These are phyloP conservation scores for Neodiprion lecontei DNA, from an alignment of 1,140 invertebrate genomes.

Conservation along the genomic window DNA sequence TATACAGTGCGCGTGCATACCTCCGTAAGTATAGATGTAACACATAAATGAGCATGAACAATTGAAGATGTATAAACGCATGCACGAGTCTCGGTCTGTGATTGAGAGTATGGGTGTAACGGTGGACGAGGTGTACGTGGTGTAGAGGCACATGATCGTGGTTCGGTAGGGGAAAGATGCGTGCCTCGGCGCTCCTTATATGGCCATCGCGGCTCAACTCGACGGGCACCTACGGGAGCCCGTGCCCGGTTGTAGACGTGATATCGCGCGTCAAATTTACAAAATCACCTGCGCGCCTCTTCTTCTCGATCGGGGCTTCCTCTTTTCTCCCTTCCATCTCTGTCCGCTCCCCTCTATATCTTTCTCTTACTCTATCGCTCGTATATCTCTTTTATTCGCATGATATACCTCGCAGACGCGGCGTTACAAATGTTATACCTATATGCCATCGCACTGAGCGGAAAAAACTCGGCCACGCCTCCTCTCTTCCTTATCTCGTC, in stretches of 20 bases:
- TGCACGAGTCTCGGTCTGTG: too few species aligned
- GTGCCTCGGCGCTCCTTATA: slow-evolving; percentile 59
- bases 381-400: too few species aligned
- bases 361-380: too few species aligned
- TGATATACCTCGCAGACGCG: too few species aligned
- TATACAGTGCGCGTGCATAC: too few species aligned
- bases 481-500: background rate
- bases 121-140: slow-evolving; percentile 38
- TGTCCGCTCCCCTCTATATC: background rate
- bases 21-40: too few species aligned
- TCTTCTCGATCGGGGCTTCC: slow-evolving; percentile 4
- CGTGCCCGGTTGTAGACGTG: slow-evolving; percentile 5
- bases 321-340: background rate
- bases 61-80: too few species aligned
- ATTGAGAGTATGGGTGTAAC: slow-evolving; percentile 23
- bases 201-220: slow-evolving; percentile 43
- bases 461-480: background rate
- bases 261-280: slow-evolving; percentile 7
- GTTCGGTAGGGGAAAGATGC: slow-evolving; percentile 54
- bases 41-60: too few species aligned
- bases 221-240: slow-evolving; percentile 1
- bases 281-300: slow-evolving; percentile 6
- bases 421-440: background rate
- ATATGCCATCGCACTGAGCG: too few species aligned
- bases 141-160: slow-evolving; percentile 49